phyloP scores from a whole-genome alignment of 2,888 invertebrate genomes.

The Tinea semifulvella region DNA sequence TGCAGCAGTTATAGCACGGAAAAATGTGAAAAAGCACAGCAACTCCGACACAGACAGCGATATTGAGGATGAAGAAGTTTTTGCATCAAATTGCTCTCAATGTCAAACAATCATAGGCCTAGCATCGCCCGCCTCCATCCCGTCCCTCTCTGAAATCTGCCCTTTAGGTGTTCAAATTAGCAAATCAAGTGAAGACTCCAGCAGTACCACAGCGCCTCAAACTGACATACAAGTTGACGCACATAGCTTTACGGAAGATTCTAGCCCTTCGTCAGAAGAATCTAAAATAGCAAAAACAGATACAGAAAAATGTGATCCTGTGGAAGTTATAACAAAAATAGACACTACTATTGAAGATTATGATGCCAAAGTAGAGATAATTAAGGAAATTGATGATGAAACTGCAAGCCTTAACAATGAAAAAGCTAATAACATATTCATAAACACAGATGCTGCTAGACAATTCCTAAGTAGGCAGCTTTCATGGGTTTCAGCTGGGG shows the following conservation, averaged over 20 bases:
- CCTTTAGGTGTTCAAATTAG: slow-evolving; percentile 69
- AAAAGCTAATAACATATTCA: slow-evolving; percentile 73
- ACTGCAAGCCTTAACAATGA: slow-evolving; percentile 38
- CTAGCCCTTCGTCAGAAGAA: slow-evolving; percentile 65
- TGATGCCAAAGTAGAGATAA: slow-evolving; percentile 25
- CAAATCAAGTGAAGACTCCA: slow-evolving; percentile 69
- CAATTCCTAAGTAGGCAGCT: slow-evolving; percentile 79
- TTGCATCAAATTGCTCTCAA: slow-evolving; percentile 72
- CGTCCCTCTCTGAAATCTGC: slow-evolving; percentile 71
- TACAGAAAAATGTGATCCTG: slow-evolving; percentile 28
- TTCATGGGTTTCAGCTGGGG: slow-evolving; percentile 76
- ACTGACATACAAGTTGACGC: slow-evolving; percentile 65
- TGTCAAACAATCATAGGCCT: slow-evolving; percentile 67
- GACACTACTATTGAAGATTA: slow-evolving; percentile 18
- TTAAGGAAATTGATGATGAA: slow-evolving; percentile 33
- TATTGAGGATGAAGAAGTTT: slow-evolving; percentile 69
- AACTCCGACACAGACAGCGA: slow-evolving; percentile 70
- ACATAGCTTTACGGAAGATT: slow-evolving; percentile 64
- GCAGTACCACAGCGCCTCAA: slow-evolving; percentile 66
- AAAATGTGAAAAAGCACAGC: slow-evolving; percentile 57
- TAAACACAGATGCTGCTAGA: slow-evolving; percentile 81
- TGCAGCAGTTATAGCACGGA: slow-evolving; percentile 77
- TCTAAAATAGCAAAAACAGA: slow-evolving; percentile 49
- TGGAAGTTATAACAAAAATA: slow-evolving; percentile 19
- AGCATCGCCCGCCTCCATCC: slow-evolving; percentile 66